Conservation (phyloP, 2,113 vertebrate species). For the Microtus pennsylvanicus region DNA sequence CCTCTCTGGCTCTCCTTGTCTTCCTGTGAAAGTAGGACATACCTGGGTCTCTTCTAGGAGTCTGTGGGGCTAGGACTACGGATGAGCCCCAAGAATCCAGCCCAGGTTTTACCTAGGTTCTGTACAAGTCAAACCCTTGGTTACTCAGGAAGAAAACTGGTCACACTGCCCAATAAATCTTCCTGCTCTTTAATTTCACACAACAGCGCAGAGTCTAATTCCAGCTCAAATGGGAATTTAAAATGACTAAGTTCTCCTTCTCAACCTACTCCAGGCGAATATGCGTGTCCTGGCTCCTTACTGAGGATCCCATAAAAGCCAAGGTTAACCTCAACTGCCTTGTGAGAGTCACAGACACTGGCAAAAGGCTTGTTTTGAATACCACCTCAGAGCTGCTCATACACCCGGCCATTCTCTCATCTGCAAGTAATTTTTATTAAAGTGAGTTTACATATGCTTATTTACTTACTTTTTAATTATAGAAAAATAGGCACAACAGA, state of each 20-base stretch:
- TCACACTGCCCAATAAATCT: constrained; percentile 75
- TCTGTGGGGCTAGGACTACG: not conserved
- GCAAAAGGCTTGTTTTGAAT: not conserved
- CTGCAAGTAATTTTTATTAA: constrained; percentile 3
- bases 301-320: constrained; percentile 55
- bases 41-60: not conserved
- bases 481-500: not conserved
- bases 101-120: constrained; percentile 44
- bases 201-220: constrained; percentile 59
- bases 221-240: constrained; percentile 61
- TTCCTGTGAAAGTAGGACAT: not conserved
- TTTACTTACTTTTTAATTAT: not conserved
- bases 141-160: constrained; percentile 72
- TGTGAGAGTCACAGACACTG: not conserved
- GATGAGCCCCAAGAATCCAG: constrained; percentile 32
- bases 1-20: not conserved
- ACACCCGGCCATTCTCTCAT: not conserved
- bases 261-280: constrained; percentile 51
- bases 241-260: constrained; percentile 58
- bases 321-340: not conserved
- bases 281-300: constrained; percentile 44
- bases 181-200: constrained; percentile 77
- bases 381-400: not conserved
- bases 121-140: constrained; percentile 37
- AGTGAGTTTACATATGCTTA: constrained; percentile 1